Conservation (phyloP, 2,113 vertebrate genomes). For the Leptocoma aspasia region DNA sequence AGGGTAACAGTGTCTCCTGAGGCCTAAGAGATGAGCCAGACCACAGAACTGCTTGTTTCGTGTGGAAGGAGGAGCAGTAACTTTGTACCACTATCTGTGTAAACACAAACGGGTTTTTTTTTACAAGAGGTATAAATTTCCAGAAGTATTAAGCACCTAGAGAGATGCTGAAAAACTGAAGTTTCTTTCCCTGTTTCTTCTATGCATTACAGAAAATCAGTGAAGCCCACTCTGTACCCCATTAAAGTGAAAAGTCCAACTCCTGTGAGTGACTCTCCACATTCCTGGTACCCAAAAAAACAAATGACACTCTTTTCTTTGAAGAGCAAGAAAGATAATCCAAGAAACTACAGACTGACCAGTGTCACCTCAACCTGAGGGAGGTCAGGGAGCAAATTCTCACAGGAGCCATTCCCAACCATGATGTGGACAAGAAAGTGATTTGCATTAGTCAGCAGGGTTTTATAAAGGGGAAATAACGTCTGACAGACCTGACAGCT, state of each 20-base stretch:
- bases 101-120: not conserved
- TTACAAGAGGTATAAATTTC: not conserved
- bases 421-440: not conserved
- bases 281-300: not conserved
- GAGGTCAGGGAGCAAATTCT: not conserved
- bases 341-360: not conserved
- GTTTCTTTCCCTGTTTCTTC: not conserved
- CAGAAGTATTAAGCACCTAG: not conserved
- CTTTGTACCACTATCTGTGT: not conserved
- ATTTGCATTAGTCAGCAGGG: not conserved
- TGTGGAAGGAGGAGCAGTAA: not conserved
- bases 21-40: not conserved
- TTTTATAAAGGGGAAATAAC: not conserved
- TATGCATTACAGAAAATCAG: not conserved
- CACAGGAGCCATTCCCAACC: not conserved
- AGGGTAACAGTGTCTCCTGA: not conserved
- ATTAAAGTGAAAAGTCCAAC: not conserved
- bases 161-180: not conserved
- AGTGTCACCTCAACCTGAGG: not conserved
- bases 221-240: not conserved
- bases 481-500: not conserved
- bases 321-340: not conserved
- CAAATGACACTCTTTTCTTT: not conserved
- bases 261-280: not conserved
- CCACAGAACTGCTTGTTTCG: not conserved